Evolutionary conservation across 1,140 invertebrate species (phyloP).

Genomic region (Zaprionus ghesquierei): DNA sequence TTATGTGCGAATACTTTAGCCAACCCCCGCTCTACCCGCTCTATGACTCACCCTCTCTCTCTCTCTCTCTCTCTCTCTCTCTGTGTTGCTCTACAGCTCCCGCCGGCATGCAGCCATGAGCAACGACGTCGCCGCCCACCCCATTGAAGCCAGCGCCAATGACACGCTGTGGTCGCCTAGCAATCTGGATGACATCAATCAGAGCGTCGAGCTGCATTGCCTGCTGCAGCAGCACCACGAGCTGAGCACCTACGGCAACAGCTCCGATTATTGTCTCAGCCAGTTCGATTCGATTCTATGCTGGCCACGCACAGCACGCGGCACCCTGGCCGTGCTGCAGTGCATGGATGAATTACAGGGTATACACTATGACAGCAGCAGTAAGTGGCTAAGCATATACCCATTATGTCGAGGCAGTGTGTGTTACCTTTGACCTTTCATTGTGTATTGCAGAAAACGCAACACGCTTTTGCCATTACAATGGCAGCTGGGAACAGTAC

Average conservation of each 20-base stretch:
- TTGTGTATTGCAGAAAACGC: conserved; percentile 76
- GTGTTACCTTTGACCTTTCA: background rate
- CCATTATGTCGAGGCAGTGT: background rate
- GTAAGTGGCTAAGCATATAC: conserved; percentile 84
- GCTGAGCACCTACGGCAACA: conserved; percentile 65
- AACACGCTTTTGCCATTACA: conserved; percentile 79
- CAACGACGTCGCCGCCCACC: conserved; percentile 35
- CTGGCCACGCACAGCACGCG: conserved; percentile 89
- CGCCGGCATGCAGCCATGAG: background rate
- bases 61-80: background rate
- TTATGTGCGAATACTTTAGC: background rate
- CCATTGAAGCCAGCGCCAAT: conserved; percentile 45
- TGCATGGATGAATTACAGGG: conserved; percentile 91
- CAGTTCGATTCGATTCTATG: conserved; percentile 90
- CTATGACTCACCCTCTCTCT: background rate
- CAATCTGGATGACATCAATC: conserved; percentile 62
- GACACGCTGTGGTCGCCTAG: conserved; percentile 37
- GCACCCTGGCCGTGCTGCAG: conserved; percentile 86
- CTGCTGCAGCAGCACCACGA: conserved; percentile 72
- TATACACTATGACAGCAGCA: conserved; percentile 88
- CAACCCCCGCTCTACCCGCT: background rate
- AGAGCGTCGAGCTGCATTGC: conserved; percentile 77
- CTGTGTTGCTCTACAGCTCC: background rate
- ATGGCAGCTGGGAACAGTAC: conserved; percentile 83
- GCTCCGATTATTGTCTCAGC: conserved; percentile 84